Evolutionary conservation across 2,113 vertebrate genomes (phyloP).

Genomic region (Siniperca chuatsi): DNA sequence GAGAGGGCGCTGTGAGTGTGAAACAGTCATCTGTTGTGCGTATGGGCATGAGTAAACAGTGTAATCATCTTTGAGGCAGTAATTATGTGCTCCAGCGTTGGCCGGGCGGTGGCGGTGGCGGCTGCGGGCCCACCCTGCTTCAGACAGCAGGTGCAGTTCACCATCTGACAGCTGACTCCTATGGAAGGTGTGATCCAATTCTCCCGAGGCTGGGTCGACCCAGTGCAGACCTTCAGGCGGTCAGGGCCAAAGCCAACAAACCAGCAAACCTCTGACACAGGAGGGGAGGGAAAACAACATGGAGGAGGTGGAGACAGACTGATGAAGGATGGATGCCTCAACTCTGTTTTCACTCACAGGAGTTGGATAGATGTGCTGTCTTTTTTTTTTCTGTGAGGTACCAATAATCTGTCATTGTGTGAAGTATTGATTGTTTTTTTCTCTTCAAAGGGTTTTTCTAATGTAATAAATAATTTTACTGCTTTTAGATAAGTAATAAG

Average conservation of each 20-base stretch:
- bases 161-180: conserved; percentile 70
- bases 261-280: conserved; percentile 56
- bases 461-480: neutral
- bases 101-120: conserved; percentile 26
- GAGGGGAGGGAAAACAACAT: conserved; percentile 45
- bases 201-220: conserved; percentile 42
- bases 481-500: neutral
- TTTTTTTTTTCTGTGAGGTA: neutral
- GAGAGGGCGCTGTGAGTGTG: conserved; percentile 27
- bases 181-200: conserved; percentile 72
- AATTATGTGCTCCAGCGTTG: conserved; percentile 67
- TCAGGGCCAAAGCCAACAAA: conserved; percentile 66
- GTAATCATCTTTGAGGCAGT: conserved; percentile 70
- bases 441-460: neutral
- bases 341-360: conserved; percentile 34
- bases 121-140: conserved; percentile 61
- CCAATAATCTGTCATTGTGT: conserved; percentile 2
- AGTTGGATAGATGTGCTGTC: conserved; percentile 11
- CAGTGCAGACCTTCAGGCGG: conserved; percentile 24
- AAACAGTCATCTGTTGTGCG: conserved; percentile 75
- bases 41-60: conserved; percentile 75
- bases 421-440: neutral
- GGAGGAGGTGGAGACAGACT: conserved; percentile 39
- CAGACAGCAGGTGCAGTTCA: conserved; percentile 80
- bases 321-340: conserved; percentile 48